These are phyloP conservation scores for Sanderia malayensis DNA, from an alignment of 30 jellyfish, hydroid and myxozoan species.

Conservation along the genomic window DNA sequence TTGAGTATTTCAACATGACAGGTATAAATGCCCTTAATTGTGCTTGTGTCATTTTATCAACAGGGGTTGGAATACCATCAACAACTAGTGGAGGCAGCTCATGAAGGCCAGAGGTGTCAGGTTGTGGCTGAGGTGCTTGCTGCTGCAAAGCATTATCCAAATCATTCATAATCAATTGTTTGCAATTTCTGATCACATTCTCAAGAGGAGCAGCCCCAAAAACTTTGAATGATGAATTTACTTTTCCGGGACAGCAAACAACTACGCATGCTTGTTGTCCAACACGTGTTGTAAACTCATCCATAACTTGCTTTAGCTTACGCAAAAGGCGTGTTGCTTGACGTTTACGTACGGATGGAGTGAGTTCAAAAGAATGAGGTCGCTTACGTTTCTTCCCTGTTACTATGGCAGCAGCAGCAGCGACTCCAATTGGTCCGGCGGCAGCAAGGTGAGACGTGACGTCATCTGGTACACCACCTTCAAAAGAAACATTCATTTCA, in stretches of 20 bases:
- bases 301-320: slow-evolving; percentile 79
- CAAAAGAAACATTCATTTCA: neutral
- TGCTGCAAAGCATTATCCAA: slow-evolving; percentile 87
- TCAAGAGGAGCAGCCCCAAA: slow-evolving; percentile 99
- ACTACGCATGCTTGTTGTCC: slow-evolving; percentile 98
- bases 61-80: slow-evolving; percentile 99
- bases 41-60: slow-evolving; percentile 99
- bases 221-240: slow-evolving; percentile 87
- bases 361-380: slow-evolving; percentile 84
- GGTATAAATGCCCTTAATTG: slow-evolving; percentile 98
- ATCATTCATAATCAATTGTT: slow-evolving; percentile 85
- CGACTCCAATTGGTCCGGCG: slow-evolving; percentile 99
- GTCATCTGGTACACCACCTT: slow-evolving; percentile 89
- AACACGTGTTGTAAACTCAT: slow-evolving; percentile 93
- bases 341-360: slow-evolving; percentile 98
- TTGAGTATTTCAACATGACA: slow-evolving; percentile 94
- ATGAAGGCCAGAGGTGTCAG: slow-evolving; percentile 82
- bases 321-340: slow-evolving; percentile 97
- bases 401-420: slow-evolving; percentile 99
- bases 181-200: slow-evolving; percentile 77
- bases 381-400: slow-evolving; percentile 87
- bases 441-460: slow-evolving; percentile 94
- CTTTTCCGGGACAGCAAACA: slow-evolving; percentile 97
- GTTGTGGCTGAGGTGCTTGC: slow-evolving; percentile 89
- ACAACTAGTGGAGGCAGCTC: slow-evolving; percentile 97